phyloP scores from a whole-genome alignment of 2,888 invertebrate species.

The Cryptosula pallasiana region DNA sequence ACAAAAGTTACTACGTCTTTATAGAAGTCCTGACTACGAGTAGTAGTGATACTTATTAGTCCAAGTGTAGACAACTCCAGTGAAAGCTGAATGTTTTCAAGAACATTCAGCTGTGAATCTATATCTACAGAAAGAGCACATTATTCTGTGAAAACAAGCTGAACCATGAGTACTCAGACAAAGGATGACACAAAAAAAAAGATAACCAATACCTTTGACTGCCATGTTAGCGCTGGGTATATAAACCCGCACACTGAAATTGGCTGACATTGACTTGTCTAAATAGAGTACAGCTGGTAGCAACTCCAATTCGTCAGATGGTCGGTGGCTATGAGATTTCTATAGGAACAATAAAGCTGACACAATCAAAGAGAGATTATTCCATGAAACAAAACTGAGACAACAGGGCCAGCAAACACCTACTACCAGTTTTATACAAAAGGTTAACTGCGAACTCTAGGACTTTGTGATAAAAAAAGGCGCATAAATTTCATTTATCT shows the following conservation, averaged over 20 bases:
- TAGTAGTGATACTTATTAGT: neutral
- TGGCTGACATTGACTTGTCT: neutral
- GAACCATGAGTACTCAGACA: too few species aligned
- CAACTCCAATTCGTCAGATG: neutral
- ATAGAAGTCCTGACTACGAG: neutral
- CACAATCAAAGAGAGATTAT: too few species aligned
- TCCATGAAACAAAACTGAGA: too few species aligned
- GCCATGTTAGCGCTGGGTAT: neutral
- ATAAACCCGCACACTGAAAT: neutral
- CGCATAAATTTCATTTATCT: too few species aligned
- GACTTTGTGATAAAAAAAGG: too few species aligned
- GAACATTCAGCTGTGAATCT: neutral
- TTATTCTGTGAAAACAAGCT: too few species aligned
- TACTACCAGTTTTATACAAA: neutral
- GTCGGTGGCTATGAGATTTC: neutral
- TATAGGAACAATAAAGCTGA: too few species aligned
- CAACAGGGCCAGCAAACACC: neutral
- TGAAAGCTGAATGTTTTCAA: neutral
- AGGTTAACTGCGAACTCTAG: neutral
- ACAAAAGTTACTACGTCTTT: neutral
- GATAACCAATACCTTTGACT: neutral
- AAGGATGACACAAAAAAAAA: too few species aligned
- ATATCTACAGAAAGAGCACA: too few species aligned
- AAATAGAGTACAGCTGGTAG: neutral
- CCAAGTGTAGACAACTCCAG: conserved; percentile 5